Conservation (phyloP, 2,888 invertebrate species). For the Gastracanthus pulcherrimus region DNA sequence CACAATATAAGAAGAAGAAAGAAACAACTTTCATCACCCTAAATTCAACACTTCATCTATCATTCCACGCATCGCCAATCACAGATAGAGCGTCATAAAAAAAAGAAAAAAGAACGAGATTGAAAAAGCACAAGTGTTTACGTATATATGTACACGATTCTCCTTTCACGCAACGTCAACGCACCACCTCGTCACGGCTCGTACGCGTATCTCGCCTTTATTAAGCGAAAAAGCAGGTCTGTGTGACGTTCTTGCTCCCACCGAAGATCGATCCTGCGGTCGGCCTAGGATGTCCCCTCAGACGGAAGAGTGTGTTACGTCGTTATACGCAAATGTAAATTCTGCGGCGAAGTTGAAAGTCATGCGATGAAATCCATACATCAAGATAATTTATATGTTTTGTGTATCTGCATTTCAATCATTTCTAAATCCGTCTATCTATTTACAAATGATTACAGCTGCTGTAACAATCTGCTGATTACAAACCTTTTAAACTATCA, state of each 20-base stretch:
- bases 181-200: neutral
- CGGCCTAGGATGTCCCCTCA: neutral
- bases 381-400: too few species aligned
- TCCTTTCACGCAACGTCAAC: neutral
- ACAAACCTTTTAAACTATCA: too few species aligned
- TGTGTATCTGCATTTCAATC: too few species aligned
- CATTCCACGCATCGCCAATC: neutral
- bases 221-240: neutral
- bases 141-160: neutral
- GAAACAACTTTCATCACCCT: neutral
- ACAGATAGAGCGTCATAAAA: neutral
- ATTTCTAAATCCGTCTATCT: too few species aligned
- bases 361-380: neutral
- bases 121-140: neutral
- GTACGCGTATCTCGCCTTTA: neutral
- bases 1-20: too few species aligned
- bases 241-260: neutral
- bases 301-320: neutral
- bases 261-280: neutral
- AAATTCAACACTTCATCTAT: neutral
- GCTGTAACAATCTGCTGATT: too few species aligned
- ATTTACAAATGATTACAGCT: too few species aligned
- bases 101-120: neutral
- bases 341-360: neutral
- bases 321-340: neutral